These are phyloP conservation scores for Anguilla rostrata DNA, from an alignment of 2,113 vertebrate species.

Conservation along the genomic window DNA sequence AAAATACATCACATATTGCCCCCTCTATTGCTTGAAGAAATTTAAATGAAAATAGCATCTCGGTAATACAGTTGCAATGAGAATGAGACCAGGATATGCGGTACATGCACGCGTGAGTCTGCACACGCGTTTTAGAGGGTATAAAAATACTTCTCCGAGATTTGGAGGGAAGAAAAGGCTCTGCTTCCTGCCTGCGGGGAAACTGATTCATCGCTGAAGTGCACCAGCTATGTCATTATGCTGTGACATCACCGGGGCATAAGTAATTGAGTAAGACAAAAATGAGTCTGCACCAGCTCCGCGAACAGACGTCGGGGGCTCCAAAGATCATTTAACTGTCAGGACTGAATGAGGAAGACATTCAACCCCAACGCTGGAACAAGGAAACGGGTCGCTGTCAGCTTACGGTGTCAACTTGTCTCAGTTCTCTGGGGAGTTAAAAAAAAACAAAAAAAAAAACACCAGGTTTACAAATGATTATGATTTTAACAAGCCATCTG, in stretches of 20 bases:
- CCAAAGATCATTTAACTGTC: neutral
- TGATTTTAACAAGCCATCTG: neutral
- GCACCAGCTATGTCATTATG: neutral
- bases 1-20: neutral
- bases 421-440: constrained; percentile 2
- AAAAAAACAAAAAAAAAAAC: too few relatives aligned
- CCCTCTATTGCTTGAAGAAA: neutral
- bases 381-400: constrained; percentile 2
- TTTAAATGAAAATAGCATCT: neutral
- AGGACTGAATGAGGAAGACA: neutral
- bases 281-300: neutral
- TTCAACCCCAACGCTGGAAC: neutral
- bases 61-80: neutral
- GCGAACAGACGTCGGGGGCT: neutral
- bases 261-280: neutral
- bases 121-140: neutral
- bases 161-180: neutral
- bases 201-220: neutral
- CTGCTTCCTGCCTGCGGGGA: neutral
- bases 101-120: neutral
- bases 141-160: neutral
- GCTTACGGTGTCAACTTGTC: neutral
- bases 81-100: neutral
- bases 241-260: neutral
- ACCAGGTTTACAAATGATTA: neutral